A percentile compares a stretch with the other conserved stretches of the same genome.
These are phyloP conservation scores for Paratilapia polleni DNA, from an alignment of 2,113 vertebrate genomes.

Conservation along the genomic window DNA sequence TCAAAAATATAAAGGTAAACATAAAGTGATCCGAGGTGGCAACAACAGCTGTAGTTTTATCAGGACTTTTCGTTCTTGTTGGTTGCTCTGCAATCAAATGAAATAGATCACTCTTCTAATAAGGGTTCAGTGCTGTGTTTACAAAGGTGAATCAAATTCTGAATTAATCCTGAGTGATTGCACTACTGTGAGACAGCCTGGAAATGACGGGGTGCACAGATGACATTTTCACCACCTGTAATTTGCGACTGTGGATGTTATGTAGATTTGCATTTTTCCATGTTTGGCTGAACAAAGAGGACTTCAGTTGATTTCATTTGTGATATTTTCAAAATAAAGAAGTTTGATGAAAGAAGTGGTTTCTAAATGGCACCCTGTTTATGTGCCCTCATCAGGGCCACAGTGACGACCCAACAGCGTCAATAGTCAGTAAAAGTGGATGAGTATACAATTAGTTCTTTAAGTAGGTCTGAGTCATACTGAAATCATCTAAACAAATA, in stretches of 20 bases:
- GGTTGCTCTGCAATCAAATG: background rate
- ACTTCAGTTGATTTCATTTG: background rate
- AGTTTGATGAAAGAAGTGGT: constrained; percentile 13
- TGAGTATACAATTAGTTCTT: background rate
- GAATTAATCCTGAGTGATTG: constrained; percentile 12
- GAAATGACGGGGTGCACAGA: background rate
- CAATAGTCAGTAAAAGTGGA: background rate
- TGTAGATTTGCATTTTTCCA: background rate
- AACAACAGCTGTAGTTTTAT: background rate
- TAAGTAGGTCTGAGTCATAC: background rate
- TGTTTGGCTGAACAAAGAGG: constrained; percentile 38
- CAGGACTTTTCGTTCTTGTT: background rate
- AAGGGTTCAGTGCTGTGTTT: background rate
- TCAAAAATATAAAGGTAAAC: background rate
- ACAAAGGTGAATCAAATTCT: constrained; percentile 15
- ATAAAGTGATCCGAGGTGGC: background rate
- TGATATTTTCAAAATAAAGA: constrained; percentile 18
- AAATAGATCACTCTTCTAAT: background rate
- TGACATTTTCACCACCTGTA: constrained; percentile 36
- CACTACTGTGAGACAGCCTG: background rate
- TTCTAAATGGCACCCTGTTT: constrained; percentile 38
- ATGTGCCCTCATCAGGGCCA: background rate
- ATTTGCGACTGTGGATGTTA: constrained; percentile 17
- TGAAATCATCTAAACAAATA: background rate
- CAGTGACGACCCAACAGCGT: background rate